Conservation (phyloP, 2,113 vertebrate genomes). For the Scomber scombrus region DNA sequence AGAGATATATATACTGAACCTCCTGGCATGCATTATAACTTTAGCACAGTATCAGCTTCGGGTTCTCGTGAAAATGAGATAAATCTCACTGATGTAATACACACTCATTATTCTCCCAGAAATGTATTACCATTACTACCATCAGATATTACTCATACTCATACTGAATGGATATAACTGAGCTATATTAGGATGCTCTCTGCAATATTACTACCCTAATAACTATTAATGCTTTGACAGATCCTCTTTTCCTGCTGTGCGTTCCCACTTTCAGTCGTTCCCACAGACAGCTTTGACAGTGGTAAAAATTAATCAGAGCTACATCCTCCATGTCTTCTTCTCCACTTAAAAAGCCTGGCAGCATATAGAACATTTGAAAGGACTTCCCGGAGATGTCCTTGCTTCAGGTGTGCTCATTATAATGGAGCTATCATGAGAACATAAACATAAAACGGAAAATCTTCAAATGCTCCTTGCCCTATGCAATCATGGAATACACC, state of each 20-base stretch:
- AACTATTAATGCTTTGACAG: background rate
- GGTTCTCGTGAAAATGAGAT: constrained; percentile 5
- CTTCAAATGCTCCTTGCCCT: constrained; percentile 5
- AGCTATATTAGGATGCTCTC: background rate
- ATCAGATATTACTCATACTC: background rate
- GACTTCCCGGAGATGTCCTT: constrained; percentile 19
- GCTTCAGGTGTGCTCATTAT: background rate
- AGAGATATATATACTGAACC: constrained; percentile 20
- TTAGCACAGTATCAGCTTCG: constrained; percentile 6
- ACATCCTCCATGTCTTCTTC: background rate
- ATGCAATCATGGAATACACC: constrained; percentile 9
- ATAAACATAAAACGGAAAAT: constrained; percentile 34
- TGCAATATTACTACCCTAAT: constrained; percentile 2
- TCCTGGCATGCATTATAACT: constrained; percentile 20
- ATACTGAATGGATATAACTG: background rate
- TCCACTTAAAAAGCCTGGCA: constrained; percentile 13
- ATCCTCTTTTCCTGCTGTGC: background rate
- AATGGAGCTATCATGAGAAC: constrained; percentile 4
- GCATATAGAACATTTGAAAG: constrained; percentile 5
- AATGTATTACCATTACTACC: constrained; percentile 3
- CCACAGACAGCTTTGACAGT: constrained; percentile 10
- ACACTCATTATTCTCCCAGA: background rate
- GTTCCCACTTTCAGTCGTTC: background rate
- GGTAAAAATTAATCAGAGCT: constrained; percentile 30
- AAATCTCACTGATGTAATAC: constrained; percentile 10